These are phyloP conservation scores for Ptychodera flava DNA, from an alignment of 35 echinoderm and acorn worm species.

Conservation along the genomic window DNA sequence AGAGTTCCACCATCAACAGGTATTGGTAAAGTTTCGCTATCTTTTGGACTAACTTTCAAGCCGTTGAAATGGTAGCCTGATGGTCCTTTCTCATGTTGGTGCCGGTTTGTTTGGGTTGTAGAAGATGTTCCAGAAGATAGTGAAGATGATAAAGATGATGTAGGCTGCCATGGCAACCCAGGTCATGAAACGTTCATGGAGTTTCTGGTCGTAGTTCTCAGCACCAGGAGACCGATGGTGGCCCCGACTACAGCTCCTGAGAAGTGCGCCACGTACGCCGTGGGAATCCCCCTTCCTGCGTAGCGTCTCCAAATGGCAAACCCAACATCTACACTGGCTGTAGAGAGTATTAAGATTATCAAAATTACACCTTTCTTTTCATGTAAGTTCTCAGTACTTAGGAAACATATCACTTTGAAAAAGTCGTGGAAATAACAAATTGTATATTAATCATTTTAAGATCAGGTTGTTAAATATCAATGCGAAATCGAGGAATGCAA, in stretches of 20 bases:
- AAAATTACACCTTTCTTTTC: too few species aligned
- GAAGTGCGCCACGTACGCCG: slow-evolving; percentile 71
- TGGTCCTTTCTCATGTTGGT: neutral
- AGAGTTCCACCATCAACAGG: too few species aligned
- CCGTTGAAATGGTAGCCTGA: too few species aligned
- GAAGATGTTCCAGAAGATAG: slow-evolving; percentile 15
- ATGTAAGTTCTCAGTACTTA: too few species aligned
- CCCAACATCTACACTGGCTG: slow-evolving; percentile 80
- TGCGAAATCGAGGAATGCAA: too few species aligned
- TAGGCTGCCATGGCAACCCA: slow-evolving; percentile 65
- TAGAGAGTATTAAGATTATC: too few species aligned
- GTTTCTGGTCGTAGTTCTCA: slow-evolving; percentile 87
- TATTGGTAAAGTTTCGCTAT: too few species aligned
- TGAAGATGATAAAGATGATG: neutral
- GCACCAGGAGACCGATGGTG: slow-evolving; percentile 74
- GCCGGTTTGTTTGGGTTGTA: neutral
- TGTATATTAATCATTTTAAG: too few species aligned
- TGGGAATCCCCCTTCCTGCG: slow-evolving; percentile 47
- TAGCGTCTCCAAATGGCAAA: slow-evolving; percentile 77
- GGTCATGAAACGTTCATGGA: slow-evolving; percentile 76
- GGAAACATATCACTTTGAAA: too few species aligned
- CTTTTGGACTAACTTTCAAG: too few species aligned
- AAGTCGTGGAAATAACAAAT: too few species aligned
- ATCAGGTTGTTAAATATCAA: too few species aligned
- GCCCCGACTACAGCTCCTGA: slow-evolving; percentile 68